Conservation (phyloP, 2,797 vertebrate genomes). For the Myotis vivesi region DNA sequence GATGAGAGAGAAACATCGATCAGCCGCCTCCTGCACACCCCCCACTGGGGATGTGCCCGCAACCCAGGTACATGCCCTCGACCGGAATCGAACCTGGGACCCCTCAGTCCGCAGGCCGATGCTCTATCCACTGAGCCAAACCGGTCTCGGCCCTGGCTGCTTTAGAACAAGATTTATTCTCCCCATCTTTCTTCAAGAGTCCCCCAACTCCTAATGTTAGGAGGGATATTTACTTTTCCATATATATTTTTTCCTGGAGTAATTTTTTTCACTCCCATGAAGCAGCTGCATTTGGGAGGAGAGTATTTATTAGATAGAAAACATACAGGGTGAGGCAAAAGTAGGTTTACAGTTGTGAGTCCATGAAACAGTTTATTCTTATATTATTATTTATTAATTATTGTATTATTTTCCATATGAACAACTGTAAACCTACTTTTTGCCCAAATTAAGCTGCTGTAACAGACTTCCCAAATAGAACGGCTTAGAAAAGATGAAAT, state of each 20-base stretch:
- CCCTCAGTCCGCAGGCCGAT: no score
- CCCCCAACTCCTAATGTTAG: background rate
- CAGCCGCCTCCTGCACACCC: no score
- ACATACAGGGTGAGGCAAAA: background rate
- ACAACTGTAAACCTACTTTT: background rate
- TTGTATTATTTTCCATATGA: background rate
- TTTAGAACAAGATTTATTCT: slow-evolving; percentile 23
- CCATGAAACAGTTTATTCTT: background rate
- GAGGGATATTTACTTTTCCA: slow-evolving; percentile 24
- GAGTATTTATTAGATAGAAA: background rate
- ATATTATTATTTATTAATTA: background rate
- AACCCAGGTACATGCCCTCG: no score
- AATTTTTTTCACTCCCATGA: background rate
- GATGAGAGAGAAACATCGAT: no score
- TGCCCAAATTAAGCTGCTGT: background rate
- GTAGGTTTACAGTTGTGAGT: background rate
- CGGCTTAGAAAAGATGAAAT: background rate
- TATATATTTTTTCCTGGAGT: background rate
- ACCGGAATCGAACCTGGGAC: no score
- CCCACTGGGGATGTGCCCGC: no score
- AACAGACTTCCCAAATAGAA: background rate
- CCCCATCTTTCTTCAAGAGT: background rate
- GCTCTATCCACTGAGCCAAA: no score
- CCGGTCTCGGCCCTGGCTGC: background rate
- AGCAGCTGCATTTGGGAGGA: background rate